Percentiles rank a stretch among this genome's conserved stretches.
Conservation (phyloP, 2,888 invertebrate species). For the Pandemis corylana region DNA sequence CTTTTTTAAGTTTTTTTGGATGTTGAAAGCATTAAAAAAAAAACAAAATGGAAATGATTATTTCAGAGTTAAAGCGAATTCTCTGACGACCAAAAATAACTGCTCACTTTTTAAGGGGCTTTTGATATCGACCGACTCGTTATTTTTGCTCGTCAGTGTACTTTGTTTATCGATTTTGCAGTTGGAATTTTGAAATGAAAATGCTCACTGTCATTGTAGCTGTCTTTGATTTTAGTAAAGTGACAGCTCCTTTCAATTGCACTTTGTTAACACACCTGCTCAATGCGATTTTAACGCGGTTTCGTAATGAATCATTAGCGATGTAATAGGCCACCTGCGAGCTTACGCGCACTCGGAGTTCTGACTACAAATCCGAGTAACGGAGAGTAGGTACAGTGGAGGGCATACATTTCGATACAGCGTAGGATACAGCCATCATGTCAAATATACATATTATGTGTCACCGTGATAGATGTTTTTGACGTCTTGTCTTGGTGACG, state of each 20-base stretch:
- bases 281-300: constrained; percentile 53
- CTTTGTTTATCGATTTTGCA: neutral
- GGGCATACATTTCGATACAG: neutral
- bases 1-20: neutral
- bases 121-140: too few relatives aligned
- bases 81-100: too few relatives aligned
- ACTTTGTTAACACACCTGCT: constrained; percentile 65
- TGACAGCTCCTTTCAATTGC: constrained; percentile 59
- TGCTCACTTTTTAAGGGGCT: too few relatives aligned
- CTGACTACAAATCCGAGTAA: neutral
- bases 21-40: neutral
- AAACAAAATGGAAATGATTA: neutral
- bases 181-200: neutral
- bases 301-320: constrained; percentile 46
- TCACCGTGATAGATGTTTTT: too few relatives aligned
- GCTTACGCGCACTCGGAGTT: constrained; percentile 47
- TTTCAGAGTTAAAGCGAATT: neutral
- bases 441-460: too few relatives aligned
- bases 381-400: neutral
- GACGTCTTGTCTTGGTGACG: too few relatives aligned
- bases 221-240: constrained; percentile 49
- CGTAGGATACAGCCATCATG: neutral
- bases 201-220: constrained; percentile 54
- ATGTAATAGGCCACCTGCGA: constrained; percentile 58
- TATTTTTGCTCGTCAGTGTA: too few relatives aligned